Evolutionary conservation across 2,888 invertebrate genomes (phyloP).

Genomic region (Stictocephala bisonia): DNA sequence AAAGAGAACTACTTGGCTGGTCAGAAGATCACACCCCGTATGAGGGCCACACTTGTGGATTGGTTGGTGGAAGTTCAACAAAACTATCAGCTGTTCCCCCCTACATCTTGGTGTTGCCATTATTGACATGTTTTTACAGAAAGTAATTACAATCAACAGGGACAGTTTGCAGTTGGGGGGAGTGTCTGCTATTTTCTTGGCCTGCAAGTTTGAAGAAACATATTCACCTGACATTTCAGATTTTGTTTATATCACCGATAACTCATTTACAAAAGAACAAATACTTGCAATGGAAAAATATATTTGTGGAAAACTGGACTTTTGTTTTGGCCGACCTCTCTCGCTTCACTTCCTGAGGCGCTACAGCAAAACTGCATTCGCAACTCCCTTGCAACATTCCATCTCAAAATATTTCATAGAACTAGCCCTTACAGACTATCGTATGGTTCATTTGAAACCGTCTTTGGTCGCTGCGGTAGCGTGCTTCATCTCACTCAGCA

Average conservation of each 20-base stretch:
- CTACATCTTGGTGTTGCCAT: conserved; percentile 89
- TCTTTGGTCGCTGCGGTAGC: conserved; percentile 88
- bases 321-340: conserved; percentile 85
- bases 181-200: conserved; percentile 88
- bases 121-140: conserved; percentile 88
- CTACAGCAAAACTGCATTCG: conserved; percentile 69
- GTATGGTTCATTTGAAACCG: conserved; percentile 80
- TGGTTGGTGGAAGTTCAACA: conserved; percentile 94
- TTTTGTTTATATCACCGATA: conserved; percentile 92
- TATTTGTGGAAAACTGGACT: conserved; percentile 81
- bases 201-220: conserved; percentile 96
- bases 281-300: conserved; percentile 85
- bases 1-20: conserved; percentile 73
- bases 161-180: conserved; percentile 89
- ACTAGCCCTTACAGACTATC: conserved; percentile 82
- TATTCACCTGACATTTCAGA: conserved; percentile 88
- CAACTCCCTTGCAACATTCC: conserved; percentile 75
- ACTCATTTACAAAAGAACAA: conserved; percentile 82
- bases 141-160: conserved; percentile 71
- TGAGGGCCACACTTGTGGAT: conserved; percentile 91
- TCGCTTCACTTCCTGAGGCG: conserved; percentile 91
- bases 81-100: conserved; percentile 82
- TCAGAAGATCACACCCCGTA: conserved; percentile 81
- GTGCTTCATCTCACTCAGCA: conserved; percentile 79
- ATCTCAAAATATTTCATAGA: conserved; percentile 94